These are phyloP conservation scores for Notechis scutatus DNA, from an alignment of 2,113 vertebrate species.

Conservation along the genomic window DNA sequence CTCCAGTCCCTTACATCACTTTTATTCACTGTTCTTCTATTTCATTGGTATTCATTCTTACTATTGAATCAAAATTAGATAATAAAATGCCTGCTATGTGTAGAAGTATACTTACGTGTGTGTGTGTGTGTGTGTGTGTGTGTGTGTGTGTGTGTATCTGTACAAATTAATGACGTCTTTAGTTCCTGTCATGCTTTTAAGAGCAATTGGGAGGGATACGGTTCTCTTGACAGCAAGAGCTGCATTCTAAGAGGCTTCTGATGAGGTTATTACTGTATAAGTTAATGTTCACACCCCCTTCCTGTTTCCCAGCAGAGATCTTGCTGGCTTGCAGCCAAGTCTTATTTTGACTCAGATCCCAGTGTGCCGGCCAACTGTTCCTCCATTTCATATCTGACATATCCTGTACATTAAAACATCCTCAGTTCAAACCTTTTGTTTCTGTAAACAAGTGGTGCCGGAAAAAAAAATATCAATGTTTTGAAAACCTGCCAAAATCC, in stretches of 20 bases:
- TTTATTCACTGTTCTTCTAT: neutral
- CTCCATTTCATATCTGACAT: slow-evolving; percentile 63
- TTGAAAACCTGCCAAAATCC: slow-evolving; percentile 46
- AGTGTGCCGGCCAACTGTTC: slow-evolving; percentile 56
- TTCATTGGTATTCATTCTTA: neutral
- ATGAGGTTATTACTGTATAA: slow-evolving; percentile 46
- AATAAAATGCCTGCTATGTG: neutral
- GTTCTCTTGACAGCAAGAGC: slow-evolving; percentile 47
- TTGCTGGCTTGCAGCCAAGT: slow-evolving; percentile 44
- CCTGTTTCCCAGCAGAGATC: slow-evolving; percentile 41
- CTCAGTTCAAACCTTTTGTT: slow-evolving; percentile 61
- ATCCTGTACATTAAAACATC: slow-evolving; percentile 61
- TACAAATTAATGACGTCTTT: neutral
- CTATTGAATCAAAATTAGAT: neutral
- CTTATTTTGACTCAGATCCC: slow-evolving; percentile 57
- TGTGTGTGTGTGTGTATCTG: no score
- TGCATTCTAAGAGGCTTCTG: slow-evolving; percentile 44
- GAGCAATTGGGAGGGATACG: slow-evolving; percentile 27
- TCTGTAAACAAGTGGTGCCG: slow-evolving; percentile 50
- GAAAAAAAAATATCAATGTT: slow-evolving; percentile 36
- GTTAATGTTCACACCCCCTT: slow-evolving; percentile 56
- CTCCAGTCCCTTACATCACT: neutral
- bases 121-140: no score
- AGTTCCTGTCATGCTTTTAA: neutral
- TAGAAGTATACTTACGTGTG: neutral